phyloP scores from a whole-genome alignment of 2,797 vertebrate species.

The Morus bassanus region DNA sequence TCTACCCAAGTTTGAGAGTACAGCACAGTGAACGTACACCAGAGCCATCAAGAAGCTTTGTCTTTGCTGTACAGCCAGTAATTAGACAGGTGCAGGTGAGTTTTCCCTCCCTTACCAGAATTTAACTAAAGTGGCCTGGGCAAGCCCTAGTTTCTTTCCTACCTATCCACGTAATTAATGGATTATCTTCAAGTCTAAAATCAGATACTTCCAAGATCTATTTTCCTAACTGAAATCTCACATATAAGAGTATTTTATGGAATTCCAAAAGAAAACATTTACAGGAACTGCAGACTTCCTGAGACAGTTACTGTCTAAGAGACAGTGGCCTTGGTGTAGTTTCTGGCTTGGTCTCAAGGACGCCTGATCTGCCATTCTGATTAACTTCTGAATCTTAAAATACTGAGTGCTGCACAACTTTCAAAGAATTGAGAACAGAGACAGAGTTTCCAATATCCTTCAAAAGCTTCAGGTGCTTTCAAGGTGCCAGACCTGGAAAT shows the following conservation, averaged over 20 bases:
- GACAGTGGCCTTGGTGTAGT: not conserved
- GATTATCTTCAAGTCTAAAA: not conserved
- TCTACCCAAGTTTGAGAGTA: not conserved
- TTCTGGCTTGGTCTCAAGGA: not conserved
- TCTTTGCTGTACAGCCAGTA: not conserved
- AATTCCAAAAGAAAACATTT: not conserved
- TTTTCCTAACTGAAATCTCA: not conserved
- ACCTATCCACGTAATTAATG: not conserved
- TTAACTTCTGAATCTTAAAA: not conserved
- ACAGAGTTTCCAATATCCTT: not conserved
- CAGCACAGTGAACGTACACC: not conserved
- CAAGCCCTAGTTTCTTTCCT: not conserved
- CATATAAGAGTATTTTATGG: not conserved
- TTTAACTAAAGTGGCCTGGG: not conserved
- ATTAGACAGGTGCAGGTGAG: not conserved
- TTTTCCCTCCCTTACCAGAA: not conserved
- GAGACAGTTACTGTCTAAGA: not conserved
- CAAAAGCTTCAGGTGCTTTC: not conserved
- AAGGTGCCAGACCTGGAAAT: not conserved
- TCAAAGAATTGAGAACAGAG: not conserved
- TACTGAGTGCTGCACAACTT: not conserved
- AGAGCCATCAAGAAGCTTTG: not conserved
- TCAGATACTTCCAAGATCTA: not conserved
- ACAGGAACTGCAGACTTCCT: not conserved
- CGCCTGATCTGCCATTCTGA: not conserved